Evolutionary conservation across 2,797 vertebrate species (phyloP).

Genomic region (Syncerus caffer): DNA sequence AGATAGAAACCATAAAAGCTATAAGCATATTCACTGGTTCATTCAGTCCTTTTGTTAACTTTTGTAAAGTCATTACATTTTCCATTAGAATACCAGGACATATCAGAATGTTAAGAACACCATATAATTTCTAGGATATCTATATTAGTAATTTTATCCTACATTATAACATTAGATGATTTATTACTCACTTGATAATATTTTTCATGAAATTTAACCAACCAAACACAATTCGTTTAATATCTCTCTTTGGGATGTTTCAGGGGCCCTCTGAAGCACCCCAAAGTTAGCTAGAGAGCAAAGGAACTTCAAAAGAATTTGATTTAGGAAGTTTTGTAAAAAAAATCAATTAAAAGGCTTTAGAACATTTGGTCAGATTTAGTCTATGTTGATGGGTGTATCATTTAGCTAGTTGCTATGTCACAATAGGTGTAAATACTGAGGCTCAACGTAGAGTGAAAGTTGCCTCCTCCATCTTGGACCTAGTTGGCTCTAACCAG

Average conservation of each 20-base stretch:
- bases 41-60: not conserved
- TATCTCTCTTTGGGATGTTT: not conserved
- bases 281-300: not conserved
- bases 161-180: not conserved
- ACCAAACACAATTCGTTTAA: not conserved
- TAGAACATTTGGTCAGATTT: not conserved
- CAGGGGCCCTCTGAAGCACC: not conserved
- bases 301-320: not conserved
- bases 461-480: not conserved
- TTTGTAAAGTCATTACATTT: not conserved
- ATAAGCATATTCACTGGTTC: not conserved
- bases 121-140: not conserved
- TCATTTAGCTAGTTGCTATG: not conserved
- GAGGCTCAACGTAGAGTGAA: not conserved
- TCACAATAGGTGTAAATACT: not conserved
- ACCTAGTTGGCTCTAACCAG: not conserved
- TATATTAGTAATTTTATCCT: not conserved
- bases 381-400: not conserved
- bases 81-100: not conserved
- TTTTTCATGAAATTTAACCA: too few relatives aligned
- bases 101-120: not conserved
- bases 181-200: not conserved
- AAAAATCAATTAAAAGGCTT: not conserved
- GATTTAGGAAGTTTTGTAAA: not conserved
- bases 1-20: not conserved